A percentile compares a stretch with the other conserved stretches of the same genome.
Evolutionary conservation across 2,888 invertebrate species (phyloP).

Genomic region (Hydroisotoma schaefferi): DNA sequence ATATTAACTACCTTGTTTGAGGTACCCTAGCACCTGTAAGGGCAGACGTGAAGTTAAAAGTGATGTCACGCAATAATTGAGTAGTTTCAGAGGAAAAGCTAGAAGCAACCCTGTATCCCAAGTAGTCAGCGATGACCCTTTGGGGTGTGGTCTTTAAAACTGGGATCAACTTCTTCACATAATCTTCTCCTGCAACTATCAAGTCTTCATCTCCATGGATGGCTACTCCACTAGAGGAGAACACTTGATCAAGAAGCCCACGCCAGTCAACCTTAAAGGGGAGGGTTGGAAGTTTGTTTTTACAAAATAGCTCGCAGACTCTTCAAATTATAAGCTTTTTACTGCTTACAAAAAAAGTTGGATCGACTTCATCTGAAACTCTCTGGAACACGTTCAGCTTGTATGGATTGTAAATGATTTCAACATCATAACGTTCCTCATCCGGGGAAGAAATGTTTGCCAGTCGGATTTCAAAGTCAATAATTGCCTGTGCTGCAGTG

Average conservation of each 20-base stretch:
- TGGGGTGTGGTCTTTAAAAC: slow-evolving; percentile 19
- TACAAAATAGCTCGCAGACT: too few species aligned
- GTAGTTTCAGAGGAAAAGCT: slow-evolving; percentile 37
- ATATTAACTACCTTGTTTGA: slow-evolving; percentile 22
- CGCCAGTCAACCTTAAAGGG: slow-evolving; percentile 26
- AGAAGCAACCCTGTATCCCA: slow-evolving; percentile 39
- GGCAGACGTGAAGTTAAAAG: slow-evolving; percentile 43
- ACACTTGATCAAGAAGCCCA: slow-evolving; percentile 23
- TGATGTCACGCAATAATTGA: slow-evolving; percentile 42
- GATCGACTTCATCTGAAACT: slow-evolving; percentile 25
- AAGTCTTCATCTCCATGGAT: slow-evolving; percentile 24
- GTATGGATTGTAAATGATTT: slow-evolving; percentile 39
- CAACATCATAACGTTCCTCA: slow-evolving; percentile 37
- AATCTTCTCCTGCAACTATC: slow-evolving; percentile 36
- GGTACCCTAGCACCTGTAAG: slow-evolving; percentile 40
- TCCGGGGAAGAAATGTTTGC: slow-evolving; percentile 36
- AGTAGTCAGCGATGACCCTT: slow-evolving; percentile 37
- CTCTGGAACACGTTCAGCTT: slow-evolving; percentile 31
- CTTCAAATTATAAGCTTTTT: too few species aligned
- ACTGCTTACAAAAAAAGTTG: slow-evolving; percentile 10
- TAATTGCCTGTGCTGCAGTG: slow-evolving; percentile 26
- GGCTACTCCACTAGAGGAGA: slow-evolving; percentile 30
- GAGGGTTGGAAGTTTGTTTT: too few species aligned
- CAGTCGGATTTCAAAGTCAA: slow-evolving; percentile 37
- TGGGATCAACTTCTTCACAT: slow-evolving; percentile 22